Percentiles rank a stretch among this genome's conserved stretches.
Evolutionary conservation across 2,113 vertebrate genomes (phyloP).

Genomic region (Eptesicus fuscus): DNA sequence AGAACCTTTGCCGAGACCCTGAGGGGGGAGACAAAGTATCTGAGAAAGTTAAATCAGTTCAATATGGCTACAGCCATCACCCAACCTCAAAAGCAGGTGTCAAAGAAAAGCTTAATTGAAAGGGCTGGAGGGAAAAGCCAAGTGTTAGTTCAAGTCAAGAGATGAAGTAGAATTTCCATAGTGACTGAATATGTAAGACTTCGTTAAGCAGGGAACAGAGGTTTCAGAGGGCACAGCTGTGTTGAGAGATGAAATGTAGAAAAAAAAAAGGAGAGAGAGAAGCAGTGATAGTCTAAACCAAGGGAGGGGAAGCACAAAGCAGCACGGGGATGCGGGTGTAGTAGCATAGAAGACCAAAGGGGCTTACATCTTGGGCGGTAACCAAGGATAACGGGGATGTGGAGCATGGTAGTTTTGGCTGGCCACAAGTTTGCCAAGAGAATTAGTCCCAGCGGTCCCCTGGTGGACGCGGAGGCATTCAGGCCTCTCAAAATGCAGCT

Average conservation of each 20-base stretch:
- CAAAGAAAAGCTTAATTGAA: background rate
- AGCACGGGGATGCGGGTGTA: background rate
- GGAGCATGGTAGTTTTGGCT: slow-evolving; percentile 40
- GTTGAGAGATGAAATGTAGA: background rate
- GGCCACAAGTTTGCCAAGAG: slow-evolving; percentile 47
- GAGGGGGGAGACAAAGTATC: background rate
- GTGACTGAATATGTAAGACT: background rate
- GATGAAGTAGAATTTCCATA: background rate
- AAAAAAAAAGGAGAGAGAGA: background rate
- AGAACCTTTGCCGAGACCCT: background rate
- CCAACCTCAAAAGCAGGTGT: background rate
- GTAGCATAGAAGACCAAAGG: slow-evolving; percentile 6
- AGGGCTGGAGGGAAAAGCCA: background rate
- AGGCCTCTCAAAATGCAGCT: slow-evolving; percentile 48
- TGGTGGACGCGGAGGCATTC: background rate
- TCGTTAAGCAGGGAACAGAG: background rate
- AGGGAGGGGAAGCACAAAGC: background rate
- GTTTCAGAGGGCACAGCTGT: background rate
- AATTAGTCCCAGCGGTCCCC: slow-evolving; percentile 38
- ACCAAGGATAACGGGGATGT: slow-evolving; percentile 48
- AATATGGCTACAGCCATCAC: background rate
- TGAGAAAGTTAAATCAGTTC: background rate
- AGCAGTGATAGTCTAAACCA: background rate
- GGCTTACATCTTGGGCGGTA: slow-evolving; percentile 57
- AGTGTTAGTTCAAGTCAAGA: background rate